Evolutionary conservation across 2,888 invertebrate species (phyloP).

Genomic region (Thereva unica): DNA sequence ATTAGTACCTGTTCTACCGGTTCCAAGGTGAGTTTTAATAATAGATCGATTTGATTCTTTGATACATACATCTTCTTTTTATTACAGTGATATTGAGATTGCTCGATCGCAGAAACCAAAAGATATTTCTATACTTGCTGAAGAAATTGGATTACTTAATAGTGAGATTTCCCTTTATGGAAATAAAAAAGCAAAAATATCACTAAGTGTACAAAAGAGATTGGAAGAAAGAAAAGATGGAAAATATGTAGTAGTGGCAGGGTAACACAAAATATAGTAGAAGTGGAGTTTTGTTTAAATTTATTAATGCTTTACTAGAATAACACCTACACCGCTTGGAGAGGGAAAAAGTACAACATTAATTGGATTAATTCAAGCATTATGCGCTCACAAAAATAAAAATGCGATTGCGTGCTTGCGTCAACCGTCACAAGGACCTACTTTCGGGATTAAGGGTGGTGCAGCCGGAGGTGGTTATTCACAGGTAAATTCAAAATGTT

Average conservation of each 20-base stretch:
- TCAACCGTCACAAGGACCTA: conserved; percentile 98
- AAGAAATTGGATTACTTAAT: conserved; percentile 80
- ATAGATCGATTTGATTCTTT: conserved; percentile 3
- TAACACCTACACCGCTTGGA: conserved; percentile 98
- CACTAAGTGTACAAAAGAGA: conserved; percentile 77
- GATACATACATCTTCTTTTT: neutral
- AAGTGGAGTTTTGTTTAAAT: conserved; percentile 17
- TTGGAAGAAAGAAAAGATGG: conserved; percentile 72
- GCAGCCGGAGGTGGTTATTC: conserved; percentile 99
- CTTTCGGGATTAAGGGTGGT: conserved; percentile 98
- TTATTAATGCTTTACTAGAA: conserved; percentile 61
- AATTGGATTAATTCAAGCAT: conserved; percentile 89
- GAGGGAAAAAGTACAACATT: conserved; percentile 98
- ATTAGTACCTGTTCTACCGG: conserved; percentile 68
- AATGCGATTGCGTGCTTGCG: conserved; percentile 94
- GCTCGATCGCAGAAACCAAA: conserved; percentile 89
- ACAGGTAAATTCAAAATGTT: conserved; percentile 62
- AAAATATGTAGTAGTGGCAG: conserved; percentile 93
- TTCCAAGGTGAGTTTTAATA: conserved; percentile 72
- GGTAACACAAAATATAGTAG: conserved; percentile 62
- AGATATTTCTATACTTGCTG: conserved; percentile 73
- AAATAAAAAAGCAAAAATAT: conserved; percentile 91
- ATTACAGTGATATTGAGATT: conserved; percentile 81
- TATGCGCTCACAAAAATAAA: conserved; percentile 78
- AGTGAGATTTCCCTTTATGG: conserved; percentile 90